Conservation (phyloP, 2,797 vertebrate species). For the Lithobates pipiens region DNA sequence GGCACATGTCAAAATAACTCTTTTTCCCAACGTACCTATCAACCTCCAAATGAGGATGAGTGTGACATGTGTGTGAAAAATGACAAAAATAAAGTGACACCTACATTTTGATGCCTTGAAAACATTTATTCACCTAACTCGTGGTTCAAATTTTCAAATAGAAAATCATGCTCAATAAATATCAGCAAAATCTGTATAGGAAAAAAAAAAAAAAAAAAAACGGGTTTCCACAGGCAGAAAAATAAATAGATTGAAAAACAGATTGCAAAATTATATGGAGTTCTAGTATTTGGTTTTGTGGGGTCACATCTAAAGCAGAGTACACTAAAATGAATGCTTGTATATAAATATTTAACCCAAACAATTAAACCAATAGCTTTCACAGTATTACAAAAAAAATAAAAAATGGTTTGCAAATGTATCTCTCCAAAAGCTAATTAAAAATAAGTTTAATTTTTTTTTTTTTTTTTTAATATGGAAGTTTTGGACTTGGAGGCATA, state of each 20-base stretch:
- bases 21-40: constrained; percentile 2
- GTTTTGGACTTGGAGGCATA: no score
- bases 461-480: no score
- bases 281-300: background rate
- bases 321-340: no score
- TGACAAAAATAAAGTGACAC: constrained; percentile 27
- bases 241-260: background rate
- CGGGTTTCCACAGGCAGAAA: background rate
- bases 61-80: constrained; percentile 33
- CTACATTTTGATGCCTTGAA: constrained; percentile 13
- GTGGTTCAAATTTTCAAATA: background rate
- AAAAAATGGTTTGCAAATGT: no score
- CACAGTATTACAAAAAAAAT: no score
- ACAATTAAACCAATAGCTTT: no score
- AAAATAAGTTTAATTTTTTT: no score
- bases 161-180: constrained; percentile 12
- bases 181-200: background rate
- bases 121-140: constrained; percentile 7
- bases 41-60: constrained; percentile 32
- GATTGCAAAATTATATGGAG: background rate
- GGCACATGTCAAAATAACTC: constrained; percentile 28
- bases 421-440: no score
- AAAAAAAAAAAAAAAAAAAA: no score
- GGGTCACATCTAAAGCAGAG: background rate
- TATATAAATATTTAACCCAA: no score